Evolutionary conservation across 2,113 vertebrate genomes (phyloP).

Genomic region (Ctenodactylus gundi): DNA sequence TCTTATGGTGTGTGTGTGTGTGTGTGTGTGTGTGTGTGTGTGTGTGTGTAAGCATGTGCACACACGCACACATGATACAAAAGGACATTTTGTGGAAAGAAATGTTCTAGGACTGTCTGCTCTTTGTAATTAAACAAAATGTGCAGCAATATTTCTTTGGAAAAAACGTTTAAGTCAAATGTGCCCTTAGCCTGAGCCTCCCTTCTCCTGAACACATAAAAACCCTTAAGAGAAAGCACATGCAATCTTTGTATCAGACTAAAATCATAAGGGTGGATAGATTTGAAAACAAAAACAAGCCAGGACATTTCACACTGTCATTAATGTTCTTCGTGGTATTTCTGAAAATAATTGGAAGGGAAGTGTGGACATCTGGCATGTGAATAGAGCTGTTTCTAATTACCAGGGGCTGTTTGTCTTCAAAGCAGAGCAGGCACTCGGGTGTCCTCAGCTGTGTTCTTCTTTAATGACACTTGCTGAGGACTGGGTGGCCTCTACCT

Average conservation of each 20-base stretch:
- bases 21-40: not conserved
- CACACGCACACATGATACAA: rapidly evolving
- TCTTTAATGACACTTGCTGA: not conserved
- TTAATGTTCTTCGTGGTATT: conserved; percentile 51
- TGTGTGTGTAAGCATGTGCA: not conserved
- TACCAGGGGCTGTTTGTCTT: not conserved
- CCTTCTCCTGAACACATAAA: not conserved
- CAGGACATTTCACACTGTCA: conserved; percentile 20
- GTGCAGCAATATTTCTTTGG: not conserved
- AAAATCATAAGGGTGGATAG: not conserved
- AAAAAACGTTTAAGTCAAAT: not conserved
- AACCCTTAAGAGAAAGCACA: not conserved
- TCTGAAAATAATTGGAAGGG: conserved; percentile 64
- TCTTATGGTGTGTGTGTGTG: not conserved
- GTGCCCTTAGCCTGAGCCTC: not conserved
- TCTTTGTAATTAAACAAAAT: conserved; percentile 42
- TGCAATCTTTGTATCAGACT: not conserved
- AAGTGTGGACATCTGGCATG: conserved; percentile 29
- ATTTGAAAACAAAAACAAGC: not conserved
- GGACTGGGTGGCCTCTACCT: not conserved
- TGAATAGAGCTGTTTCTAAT: conserved; percentile 64
- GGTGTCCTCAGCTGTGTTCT: not conserved
- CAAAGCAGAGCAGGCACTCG: conserved; percentile 31
- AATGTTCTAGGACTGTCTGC: not conserved
- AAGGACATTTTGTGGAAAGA: conserved; percentile 14